Evolutionary conservation across 2,888 invertebrate genomes (phyloP), one percentile per base, ranked within the genome.

Genomic region (Phasia obesa): DNA sequence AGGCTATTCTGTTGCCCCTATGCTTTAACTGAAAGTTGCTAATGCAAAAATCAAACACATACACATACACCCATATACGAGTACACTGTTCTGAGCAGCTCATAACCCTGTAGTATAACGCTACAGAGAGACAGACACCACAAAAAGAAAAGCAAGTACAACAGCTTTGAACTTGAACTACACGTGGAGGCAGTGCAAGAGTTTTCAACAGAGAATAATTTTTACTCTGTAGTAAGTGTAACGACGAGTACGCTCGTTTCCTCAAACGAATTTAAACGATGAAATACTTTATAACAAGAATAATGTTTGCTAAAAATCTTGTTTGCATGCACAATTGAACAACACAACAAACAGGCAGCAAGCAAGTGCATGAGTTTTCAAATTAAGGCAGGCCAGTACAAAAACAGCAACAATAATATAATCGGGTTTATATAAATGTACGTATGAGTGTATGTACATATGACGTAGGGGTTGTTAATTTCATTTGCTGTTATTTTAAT

Each of bases 131-230:
- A 38, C 5, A 47, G 35, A 38, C 59, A 21, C 11, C 17, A 47
- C n/a, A 17, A 69, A 38, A 65, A 65, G 27, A 53, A 77, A 31
- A 78, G 62, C 47, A 65, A 57, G 23, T 38, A 70, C 65, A 70
- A 82, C 84, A 84, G 86, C 84, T 88, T 87, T 91, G 90, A 90
- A 91, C 90, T 90, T 91, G 91, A 90, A 90, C 90, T 90, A 89
- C 91, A 91, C 91, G 91, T 91, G 91, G 91, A 88, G 91, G 91
- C 87, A 87, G 87, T 88, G 88, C 88, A 88, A 81, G 77, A 83
- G 85, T 85, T 86, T 86, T 84, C 85, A 51, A 84, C 81, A 84
- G 13, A 59, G 25, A 64, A 47, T 47, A 7, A 9, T 57, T 57
- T 23, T 57, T 57, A 11, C 21, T 35, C 19, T 11, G 49, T 27